Conservation (phyloP, 2,797 vertebrate genomes). For the Danio tinwini region DNA sequence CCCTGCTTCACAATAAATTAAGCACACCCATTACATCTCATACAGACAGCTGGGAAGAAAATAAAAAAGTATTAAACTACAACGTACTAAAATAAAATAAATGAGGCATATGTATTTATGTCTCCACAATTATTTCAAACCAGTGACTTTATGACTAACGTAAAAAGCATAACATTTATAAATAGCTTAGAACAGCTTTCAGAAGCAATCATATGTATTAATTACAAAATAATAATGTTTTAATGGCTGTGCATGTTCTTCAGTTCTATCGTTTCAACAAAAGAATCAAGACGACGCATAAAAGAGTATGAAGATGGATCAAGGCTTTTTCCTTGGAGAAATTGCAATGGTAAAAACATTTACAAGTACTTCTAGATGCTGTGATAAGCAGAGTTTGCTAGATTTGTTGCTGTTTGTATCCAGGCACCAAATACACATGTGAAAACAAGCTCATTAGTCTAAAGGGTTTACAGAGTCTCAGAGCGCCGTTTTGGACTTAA, state of each 20-base stretch:
- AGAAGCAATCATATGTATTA: constrained; percentile 2
- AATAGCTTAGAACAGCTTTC: constrained; percentile 18
- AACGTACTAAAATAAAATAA: neutral
- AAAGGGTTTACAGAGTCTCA: constrained; percentile 46
- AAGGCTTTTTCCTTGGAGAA: constrained; percentile 41
- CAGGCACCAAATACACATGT: constrained; percentile 52
- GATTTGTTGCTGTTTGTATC: constrained; percentile 60
- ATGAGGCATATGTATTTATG: neutral
- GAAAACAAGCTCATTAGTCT: constrained; percentile 48
- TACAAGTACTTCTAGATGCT: neutral
- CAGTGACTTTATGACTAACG: neutral
- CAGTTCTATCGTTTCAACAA: neutral
- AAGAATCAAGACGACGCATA: neutral
- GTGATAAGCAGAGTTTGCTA: constrained; percentile 23
- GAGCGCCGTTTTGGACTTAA: constrained; percentile 24
- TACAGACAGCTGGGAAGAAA: neutral
- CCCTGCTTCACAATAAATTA: neutral
- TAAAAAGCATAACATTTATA: neutral
- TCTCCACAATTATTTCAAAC: neutral
- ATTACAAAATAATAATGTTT: neutral
- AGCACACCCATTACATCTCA: neutral
- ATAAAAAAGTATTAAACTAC: neutral
- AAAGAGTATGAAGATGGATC: constrained; percentile 2
- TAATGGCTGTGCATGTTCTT: neutral
- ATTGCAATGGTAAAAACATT: constrained; percentile 38